Evolutionary conservation across 2,888 invertebrate species (phyloP).

Genomic region (Leptothorax acervorum): DNA sequence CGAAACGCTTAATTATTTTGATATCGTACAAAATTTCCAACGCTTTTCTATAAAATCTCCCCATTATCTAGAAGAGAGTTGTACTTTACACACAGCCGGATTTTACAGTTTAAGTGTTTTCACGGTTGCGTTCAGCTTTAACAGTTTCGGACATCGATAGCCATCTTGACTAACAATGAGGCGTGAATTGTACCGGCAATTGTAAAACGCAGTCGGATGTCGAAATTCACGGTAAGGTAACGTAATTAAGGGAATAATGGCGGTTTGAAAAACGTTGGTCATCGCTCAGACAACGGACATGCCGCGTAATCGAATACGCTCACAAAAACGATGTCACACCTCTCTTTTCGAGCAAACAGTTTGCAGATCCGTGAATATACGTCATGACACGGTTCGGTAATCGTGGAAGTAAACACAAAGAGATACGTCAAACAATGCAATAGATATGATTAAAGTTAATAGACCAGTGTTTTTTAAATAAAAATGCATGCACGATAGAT

Average conservation of each 20-base stretch:
- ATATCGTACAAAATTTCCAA: background rate
- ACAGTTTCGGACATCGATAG: slow-evolving; percentile 21
- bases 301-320: slow-evolving; percentile 54
- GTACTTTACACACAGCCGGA: background rate
- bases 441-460: background rate
- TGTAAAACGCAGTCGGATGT: slow-evolving; percentile 30
- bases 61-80: too few species aligned
- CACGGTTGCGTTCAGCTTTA: background rate
- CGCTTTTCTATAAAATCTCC: background rate
- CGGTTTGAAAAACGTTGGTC: slow-evolving; percentile 67
- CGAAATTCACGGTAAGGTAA: slow-evolving; percentile 62
- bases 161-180: background rate
- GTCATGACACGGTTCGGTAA: slow-evolving; percentile 73
- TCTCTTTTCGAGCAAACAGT: slow-evolving; percentile 70
- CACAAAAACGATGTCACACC: slow-evolving; percentile 62
- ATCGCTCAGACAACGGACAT: slow-evolving; percentile 64
- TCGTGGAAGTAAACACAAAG: slow-evolving; percentile 59
- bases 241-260: slow-evolving; percentile 69
- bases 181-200: slow-evolving; percentile 29
- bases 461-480: background rate
- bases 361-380: slow-evolving; percentile 67
- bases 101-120: slow-evolving; percentile 14
- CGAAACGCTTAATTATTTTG: background rate
- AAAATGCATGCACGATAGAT: background rate
- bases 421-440: slow-evolving; percentile 28